Evolutionary conservation across 2,113 vertebrate genomes (phyloP), one percentile per base, ranked within the genome.

Genomic region (Corvus cornix): DNA sequence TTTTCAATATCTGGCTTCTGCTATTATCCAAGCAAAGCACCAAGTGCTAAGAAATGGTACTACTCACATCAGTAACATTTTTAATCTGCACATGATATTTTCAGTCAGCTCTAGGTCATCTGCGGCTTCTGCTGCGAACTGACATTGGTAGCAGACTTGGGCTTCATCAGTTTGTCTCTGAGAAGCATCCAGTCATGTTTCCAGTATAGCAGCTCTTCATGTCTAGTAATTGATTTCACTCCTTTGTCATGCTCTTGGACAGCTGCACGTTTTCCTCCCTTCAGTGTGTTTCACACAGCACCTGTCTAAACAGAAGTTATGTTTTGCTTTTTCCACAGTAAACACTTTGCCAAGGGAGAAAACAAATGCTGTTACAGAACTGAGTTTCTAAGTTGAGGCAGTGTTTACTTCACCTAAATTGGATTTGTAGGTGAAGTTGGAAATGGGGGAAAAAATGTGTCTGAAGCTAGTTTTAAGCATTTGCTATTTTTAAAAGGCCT

Each of bases 301-400:
- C 76, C 91, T 95, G 84, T 85, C 69, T 69, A 87, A 95, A 91
- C 56, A 87, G 28, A 77, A 46, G 22, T 20, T 56, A 88, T 67
- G 23, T 14, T 85, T 94, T 92, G 19, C 56, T n/a, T 87, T 67
- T 70, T n/a, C 76, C 8, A 4, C 55, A 51, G 52, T 78, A 70
- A 91, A 63, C 39, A 17, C 17, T 87, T 81, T 39, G 23, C 10
- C 3, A 70, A 91, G 69, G 53, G 24, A 85, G n/a, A 52, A 67
- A 52, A 79, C 14, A 55, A 76, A 51, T 69, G n/a, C 31, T 75
- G 27, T 51, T 84, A 30, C 62, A 82, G 44, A 63, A 9, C 49
- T 48, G n/a, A 68, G 55, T 94, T 68, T 74, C 33, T 30, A 21
- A 74, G 56, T 26, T 78, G 44, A 86, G 41, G 9, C 37, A 72